phyloP scores from a whole-genome alignment of 1,140 invertebrate genomes.

The Heliconius eleuchia region DNA sequence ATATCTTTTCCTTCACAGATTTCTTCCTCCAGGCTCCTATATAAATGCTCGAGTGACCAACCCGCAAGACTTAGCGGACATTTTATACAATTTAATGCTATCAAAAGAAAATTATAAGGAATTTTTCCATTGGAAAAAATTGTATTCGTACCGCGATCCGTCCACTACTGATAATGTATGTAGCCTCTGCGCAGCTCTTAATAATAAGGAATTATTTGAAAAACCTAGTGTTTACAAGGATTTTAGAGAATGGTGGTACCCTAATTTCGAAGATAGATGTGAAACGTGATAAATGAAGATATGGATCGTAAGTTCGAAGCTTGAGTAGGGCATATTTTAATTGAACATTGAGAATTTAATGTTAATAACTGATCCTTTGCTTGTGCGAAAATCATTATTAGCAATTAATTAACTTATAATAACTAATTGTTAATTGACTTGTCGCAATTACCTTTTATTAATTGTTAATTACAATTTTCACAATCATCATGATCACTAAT shows the following conservation, averaged over 20 bases:
- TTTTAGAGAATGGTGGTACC: conserved; percentile 66
- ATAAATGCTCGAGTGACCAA: conserved; percentile 49
- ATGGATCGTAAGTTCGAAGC: background rate
- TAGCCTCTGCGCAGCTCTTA: conserved; percentile 55
- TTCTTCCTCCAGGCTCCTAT: conserved; percentile 66
- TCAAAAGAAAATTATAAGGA: conserved; percentile 48
- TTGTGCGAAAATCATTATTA: no score
- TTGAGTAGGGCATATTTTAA: no score
- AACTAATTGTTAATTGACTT: no score
- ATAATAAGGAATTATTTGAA: conserved; percentile 48
- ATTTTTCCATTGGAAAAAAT: conserved; percentile 62
- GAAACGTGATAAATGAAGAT: background rate
- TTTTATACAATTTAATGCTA: conserved; percentile 48
- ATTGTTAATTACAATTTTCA: no score
- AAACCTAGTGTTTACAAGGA: conserved; percentile 46
- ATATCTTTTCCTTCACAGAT: conserved; percentile 47
- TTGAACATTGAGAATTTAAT: no score
- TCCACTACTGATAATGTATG: conserved; percentile 48
- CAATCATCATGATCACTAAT: no score
- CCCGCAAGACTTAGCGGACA: conserved; percentile 44
- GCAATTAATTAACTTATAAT: no score
- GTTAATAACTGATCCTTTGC: no score
- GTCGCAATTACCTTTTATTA: no score
- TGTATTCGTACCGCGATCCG: conserved; percentile 55
- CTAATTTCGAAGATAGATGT: conserved; percentile 51